Conservation (phyloP, 2,888 invertebrate genomes). For the Nomada fabriciana region DNA sequence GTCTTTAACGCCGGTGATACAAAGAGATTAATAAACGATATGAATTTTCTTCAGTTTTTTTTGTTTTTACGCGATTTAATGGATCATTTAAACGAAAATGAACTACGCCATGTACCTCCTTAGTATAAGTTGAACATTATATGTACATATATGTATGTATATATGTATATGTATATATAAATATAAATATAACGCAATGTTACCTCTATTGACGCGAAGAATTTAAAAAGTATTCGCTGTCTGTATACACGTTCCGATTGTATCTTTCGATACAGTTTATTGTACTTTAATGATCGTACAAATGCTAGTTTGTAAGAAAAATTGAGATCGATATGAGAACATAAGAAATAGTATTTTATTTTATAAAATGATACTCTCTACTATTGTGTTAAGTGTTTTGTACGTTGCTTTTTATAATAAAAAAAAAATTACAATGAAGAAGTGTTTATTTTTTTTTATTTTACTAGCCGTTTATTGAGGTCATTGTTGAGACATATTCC, state of each 20-base stretch:
- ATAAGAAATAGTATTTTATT: constrained; percentile 45
- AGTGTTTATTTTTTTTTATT: constrained; percentile 11
- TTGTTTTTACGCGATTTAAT: background rate
- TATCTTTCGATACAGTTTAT: constrained; percentile 21
- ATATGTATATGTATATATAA: too few species aligned
- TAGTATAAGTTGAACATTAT: constrained; percentile 26
- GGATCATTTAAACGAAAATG: constrained; percentile 18
- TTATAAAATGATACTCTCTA: constrained; percentile 56
- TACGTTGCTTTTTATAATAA: constrained; percentile 73
- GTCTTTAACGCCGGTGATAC: background rate
- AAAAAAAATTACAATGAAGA: constrained; percentile 45
- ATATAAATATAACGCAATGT: constrained; percentile 23
- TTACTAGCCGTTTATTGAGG: background rate
- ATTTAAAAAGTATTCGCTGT: constrained; percentile 4
- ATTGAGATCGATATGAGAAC: constrained; percentile 14
- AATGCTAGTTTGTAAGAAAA: constrained; percentile 57
- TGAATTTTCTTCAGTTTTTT: constrained; percentile 11
- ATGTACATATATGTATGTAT: background rate
- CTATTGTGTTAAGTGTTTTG: constrained; percentile 67
- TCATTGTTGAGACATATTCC: background rate
- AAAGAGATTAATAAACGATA: background rate
- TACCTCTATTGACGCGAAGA: constrained; percentile 32
- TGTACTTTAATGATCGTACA: constrained; percentile 53
- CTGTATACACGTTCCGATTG: constrained; percentile 14
- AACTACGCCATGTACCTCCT: constrained; percentile 39